These are phyloP conservation scores for Trichonephila clavata DNA, from an alignment of 1,140 invertebrate species.

Conservation along the genomic window DNA sequence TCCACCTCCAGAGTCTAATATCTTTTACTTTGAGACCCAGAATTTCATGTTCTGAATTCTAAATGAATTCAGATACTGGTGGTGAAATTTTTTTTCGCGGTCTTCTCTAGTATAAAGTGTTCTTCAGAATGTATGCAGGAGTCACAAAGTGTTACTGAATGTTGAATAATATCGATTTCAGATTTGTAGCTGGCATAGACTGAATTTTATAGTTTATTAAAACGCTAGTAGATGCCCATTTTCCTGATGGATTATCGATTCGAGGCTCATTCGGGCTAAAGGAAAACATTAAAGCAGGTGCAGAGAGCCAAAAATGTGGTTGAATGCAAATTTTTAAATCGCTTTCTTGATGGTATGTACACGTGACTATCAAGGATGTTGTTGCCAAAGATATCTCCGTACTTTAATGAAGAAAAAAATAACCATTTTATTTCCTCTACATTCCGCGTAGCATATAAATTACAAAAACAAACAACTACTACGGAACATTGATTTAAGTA, in stretches of 20 bases:
- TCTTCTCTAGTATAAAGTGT: background rate
- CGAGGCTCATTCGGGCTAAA: background rate
- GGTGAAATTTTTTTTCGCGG: background rate
- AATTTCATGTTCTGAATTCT: background rate
- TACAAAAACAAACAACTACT: too few species aligned
- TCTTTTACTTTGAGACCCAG: background rate
- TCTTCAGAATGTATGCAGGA: background rate
- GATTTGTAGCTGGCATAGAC: slow-evolving; percentile 46
- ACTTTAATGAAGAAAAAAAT: too few species aligned
- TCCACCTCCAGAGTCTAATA: background rate
- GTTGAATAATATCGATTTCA: slow-evolving; percentile 67
- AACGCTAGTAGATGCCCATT: slow-evolving; percentile 30
- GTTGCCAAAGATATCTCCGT: too few species aligned
- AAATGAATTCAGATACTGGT: background rate
- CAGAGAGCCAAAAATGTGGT: background rate
- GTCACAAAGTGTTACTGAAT: slow-evolving; percentile 45
- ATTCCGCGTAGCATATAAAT: too few species aligned
- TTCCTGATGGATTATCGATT: slow-evolving; percentile 60
- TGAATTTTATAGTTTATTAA: slow-evolving; percentile 70
- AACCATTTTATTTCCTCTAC: too few species aligned
- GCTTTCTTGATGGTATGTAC: too few species aligned
- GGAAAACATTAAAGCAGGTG: background rate
- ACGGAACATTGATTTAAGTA: too few species aligned
- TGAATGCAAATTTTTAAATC: slow-evolving; percentile 27
- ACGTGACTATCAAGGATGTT: too few species aligned